phyloP scores from a whole-genome alignment of 2,113 vertebrate genomes.

The Rattus norvegicus region DNA sequence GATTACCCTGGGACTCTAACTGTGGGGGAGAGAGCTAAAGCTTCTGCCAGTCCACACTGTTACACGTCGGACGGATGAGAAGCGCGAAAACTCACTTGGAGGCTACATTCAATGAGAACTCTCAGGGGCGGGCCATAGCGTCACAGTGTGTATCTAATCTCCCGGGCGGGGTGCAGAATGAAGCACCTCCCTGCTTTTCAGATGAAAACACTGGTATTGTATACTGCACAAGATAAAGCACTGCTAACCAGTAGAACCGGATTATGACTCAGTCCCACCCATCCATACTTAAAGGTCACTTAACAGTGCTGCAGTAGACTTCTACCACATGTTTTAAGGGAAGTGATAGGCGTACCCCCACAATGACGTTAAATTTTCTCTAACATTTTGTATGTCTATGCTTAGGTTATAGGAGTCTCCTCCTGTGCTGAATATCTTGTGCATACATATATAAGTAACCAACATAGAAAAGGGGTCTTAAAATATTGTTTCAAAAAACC shows the following conservation, averaged over 20 bases:
- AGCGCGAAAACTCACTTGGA: background rate
- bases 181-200: background rate
- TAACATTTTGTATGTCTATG: conserved; percentile 3
- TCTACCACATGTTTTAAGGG: background rate
- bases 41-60: background rate
- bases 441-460: background rate
- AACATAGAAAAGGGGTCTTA: background rate
- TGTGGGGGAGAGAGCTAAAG: background rate
- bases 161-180: background rate
- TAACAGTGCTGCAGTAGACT: background rate
- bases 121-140: background rate
- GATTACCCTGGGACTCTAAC: background rate
- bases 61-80: background rate
- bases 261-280: background rate
- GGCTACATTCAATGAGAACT: background rate
- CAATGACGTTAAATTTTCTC: background rate
- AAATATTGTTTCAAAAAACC: background rate
- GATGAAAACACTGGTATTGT: background rate
- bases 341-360: background rate
- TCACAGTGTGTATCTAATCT: background rate
- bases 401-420: background rate
- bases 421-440: background rate
- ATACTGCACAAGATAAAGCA: background rate
- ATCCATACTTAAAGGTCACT: background rate
- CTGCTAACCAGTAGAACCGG: background rate